Percentiles rank a stretch among this genome's conserved stretches.
phyloP scores from a whole-genome alignment of 2,888 invertebrate species.

The Leucophora obtusa region DNA sequence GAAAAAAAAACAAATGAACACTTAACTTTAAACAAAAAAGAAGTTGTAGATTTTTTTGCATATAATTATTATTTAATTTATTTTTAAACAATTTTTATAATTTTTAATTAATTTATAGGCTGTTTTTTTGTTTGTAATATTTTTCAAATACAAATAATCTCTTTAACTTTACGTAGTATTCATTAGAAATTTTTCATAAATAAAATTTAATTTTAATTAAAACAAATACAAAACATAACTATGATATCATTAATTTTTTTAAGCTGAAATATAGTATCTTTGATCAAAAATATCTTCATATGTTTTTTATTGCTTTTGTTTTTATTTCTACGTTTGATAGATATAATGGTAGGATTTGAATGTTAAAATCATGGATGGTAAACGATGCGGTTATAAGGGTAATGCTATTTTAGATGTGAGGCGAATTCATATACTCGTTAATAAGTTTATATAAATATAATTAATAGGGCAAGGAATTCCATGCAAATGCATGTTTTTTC shows the following conservation, averaged over 20 bases:
- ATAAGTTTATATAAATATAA: no score
- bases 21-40: constrained; percentile 36
- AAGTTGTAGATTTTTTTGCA: constrained; percentile 52
- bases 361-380: no score
- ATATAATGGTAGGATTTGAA: neutral
- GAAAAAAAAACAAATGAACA: constrained; percentile 31
- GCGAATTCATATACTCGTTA: no score
- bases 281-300: neutral
- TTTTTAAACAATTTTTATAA: constrained; percentile 36
- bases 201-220: constrained; percentile 35
- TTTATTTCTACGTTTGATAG: neutral
- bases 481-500: no score
- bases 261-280: neutral
- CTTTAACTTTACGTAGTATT: constrained; percentile 29
- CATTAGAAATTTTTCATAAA: constrained; percentile 46
- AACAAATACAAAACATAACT: constrained; percentile 18
- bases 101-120: constrained; percentile 58
- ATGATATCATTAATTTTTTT: constrained; percentile 17
- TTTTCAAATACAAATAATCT: constrained; percentile 43
- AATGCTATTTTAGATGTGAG: no score
- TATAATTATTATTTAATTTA: constrained; percentile 41
- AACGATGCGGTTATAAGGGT: no score
- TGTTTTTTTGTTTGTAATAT: constrained; percentile 58
- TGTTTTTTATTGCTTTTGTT: neutral
- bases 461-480: no score